phyloP scores from a whole-genome alignment of 37 sponge, comb jelly and placozoan species.

The Haliclona indistincta region DNA sequence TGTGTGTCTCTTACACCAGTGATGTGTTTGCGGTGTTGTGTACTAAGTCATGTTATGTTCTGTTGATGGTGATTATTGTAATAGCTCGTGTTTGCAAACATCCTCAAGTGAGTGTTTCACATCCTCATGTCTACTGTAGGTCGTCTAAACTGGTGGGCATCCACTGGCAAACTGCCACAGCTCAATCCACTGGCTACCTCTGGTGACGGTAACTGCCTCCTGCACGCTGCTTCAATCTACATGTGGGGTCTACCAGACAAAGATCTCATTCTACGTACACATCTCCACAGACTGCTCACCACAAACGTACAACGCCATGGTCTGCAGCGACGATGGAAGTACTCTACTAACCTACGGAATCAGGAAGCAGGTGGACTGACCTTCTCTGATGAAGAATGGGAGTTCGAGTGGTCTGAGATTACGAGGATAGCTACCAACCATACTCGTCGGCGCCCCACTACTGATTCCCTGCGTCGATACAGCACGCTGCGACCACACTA shows the following conservation, averaged over 20 bases:
- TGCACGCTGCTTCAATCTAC: constrained; percentile 93
- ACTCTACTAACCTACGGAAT: constrained; percentile 75
- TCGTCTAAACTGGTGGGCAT: constrained; percentile 88
- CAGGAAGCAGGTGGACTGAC: constrained; percentile 76
- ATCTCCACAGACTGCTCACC: constrained; percentile 72
- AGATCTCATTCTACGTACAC: constrained; percentile 75
- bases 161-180: constrained; percentile 53
- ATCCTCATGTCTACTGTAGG: too few species aligned
- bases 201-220: constrained; percentile 97
- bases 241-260: constrained; percentile 94
- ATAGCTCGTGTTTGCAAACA: too few species aligned
- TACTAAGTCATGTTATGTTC: too few species aligned
- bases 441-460: constrained; percentile 34
- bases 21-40: too few species aligned
- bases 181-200: constrained; percentile 85
- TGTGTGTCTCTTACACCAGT: not conserved
- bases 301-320: constrained; percentile 25
- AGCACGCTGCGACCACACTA: constrained; percentile 58
- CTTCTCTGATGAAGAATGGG: constrained; percentile 90
- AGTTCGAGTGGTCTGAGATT: constrained; percentile 87
- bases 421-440: constrained; percentile 71
- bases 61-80: too few species aligned
- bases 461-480: constrained; percentile 19
- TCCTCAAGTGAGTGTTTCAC: too few species aligned
- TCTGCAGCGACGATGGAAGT: constrained; percentile 76